Evolutionary conservation across 2,113 vertebrate species (phyloP), one percentile per base, ranked within the genome.

Genomic region (Shinisaurus crocodilurus): DNA sequence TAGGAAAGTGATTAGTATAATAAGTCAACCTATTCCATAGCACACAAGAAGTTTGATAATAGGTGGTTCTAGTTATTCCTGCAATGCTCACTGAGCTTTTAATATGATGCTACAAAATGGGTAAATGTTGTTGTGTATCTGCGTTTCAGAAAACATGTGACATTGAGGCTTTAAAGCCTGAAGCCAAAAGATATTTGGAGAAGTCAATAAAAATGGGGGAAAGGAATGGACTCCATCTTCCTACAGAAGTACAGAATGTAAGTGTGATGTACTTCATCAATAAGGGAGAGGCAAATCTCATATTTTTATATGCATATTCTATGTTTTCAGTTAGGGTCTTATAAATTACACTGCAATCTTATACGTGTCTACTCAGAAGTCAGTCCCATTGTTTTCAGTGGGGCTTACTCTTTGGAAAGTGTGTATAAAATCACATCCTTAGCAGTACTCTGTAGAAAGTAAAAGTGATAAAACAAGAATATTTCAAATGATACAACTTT

Each of bases 151-250:
- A 98, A 95, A 98, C 96, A 77, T 95, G 94, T 9, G 70, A 97
- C 91, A 93, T 96, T 90, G 95, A 95, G 86, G 94, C 96, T 88
- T 74, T 98, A 90, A 97, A 97, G 70, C 96, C 97, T 69, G 98
- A 99, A 96, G 98, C 98, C 85, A 98, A 97, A 90, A 92, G 98
- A 5, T 98, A 98, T 69, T 92, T 99, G 90, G 98, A 99, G 89
- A 98, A 98, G 92, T 98, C 98, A 0, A 94, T 99, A 83, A 98
- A 98, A 93, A 95, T 98, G 92, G 98, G 98, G 13, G 98, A 97
- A 96, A 97, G 98, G 83, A 99, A 98, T 0, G 98, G 99, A 86
- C 96, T 99, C 85, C 98, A 99, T 95, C 97, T 99, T 96, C 97
- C 98, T 48, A 94, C 96, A 92, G 98, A 98, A 92, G 96, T 97